A percentile compares a stretch with the other conserved stretches of the same genome.
These are phyloP conservation scores for Tetranychus urticae DNA, from an alignment of 1,140 invertebrate species.

Conservation along the genomic window DNA sequence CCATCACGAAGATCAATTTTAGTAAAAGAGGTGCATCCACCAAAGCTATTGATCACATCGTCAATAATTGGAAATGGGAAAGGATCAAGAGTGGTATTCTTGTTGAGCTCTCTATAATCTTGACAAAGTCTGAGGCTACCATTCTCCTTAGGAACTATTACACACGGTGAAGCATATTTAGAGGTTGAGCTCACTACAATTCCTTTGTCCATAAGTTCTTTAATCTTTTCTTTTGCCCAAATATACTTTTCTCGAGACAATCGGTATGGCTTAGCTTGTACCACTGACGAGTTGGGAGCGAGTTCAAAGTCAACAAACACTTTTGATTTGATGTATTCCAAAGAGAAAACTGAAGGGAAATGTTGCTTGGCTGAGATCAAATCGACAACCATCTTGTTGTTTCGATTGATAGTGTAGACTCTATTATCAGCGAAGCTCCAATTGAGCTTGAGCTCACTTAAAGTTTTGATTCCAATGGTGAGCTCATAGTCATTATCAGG, in stretches of 20 bases:
- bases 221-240: background rate
- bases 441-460: background rate
- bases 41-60: background rate
- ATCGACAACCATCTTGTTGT: background rate
- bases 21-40: background rate
- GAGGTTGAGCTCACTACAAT: background rate
- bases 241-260: background rate
- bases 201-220: background rate
- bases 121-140: slow-evolving; percentile 1
- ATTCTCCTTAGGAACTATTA: background rate
- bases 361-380: background rate
- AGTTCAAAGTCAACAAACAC: background rate
- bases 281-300: background rate
- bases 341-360: background rate
- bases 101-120: slow-evolving; percentile 11
- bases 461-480: background rate
- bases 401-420: background rate
- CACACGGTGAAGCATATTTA: background rate
- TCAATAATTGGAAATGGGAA: slow-evolving; percentile 2
- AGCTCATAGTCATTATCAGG: background rate
- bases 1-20: slow-evolving; percentile 12
- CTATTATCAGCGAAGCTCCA: background rate
- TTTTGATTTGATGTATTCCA: background rate
- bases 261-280: background rate
- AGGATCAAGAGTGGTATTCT: background rate